Base-by-base conservation (phyloP, 1,140 invertebrate genomes). In the Lepidostoma basale region DNA sequence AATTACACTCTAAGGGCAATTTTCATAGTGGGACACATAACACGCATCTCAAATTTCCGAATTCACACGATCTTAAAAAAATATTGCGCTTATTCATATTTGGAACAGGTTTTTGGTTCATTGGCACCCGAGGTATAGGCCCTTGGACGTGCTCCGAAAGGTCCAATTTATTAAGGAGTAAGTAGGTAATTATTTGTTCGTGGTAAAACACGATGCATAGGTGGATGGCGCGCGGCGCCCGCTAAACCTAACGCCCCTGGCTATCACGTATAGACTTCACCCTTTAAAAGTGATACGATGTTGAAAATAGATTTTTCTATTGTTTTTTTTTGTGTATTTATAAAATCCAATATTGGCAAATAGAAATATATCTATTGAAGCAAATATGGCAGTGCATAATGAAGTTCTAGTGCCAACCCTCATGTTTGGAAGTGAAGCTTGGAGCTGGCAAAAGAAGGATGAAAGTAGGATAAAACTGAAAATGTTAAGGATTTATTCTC, bases 161-260 rank as follows among this genome's bases (percentile, higher is more conserved):
- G 56, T 5, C 56, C 56, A 60, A 60, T 60, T 60, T 60, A 26
- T 60, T 42, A 25, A 42, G 40, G 39, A 22, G 42, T 60, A 60
- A 60, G 36, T 60, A 60, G 56, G 56, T 42, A 60, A 60, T 60
- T 60, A 60, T 60, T 60, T 60, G 56, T 26, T 60, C 22, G 56
- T 40, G 36, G 56, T 54, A 42, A 23, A 60, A 60, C 42, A 40
- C 16, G 39, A 60, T 40, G 8, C 30, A 9, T 66, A 36, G 16
- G 23, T 2, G 23, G 33, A 18, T 28, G 60, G 42, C 36, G 49
- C 45, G 12, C 33, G 47, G 54, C 23, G 26, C 39, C 56, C 28
- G 52, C 30, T 23, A 36, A 44, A 25, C 16, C 49, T 40, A 16
- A 16, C 23, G 20, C 67, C 60, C 36, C 23, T n/a, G 67, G 67